Evolutionary conservation across 1,140 invertebrate species (phyloP), one percentile per base, ranked within the genome.

Genomic region (Sycophila sp.): DNA sequence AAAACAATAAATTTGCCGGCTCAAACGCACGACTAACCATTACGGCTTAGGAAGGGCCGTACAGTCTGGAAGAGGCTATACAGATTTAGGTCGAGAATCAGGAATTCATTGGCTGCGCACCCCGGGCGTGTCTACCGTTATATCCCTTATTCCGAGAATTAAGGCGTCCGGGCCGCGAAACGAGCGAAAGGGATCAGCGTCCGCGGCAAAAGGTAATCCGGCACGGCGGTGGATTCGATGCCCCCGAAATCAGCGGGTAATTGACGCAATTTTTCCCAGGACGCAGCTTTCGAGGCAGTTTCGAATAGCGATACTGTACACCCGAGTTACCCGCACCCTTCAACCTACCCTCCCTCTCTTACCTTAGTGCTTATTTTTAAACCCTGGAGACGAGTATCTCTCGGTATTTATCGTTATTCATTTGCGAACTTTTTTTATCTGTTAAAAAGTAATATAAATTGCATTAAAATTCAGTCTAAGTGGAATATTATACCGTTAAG

Each of bases 221-320:
- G n/a, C 2, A 26, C 15, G n/a, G n/a, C 42, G 19, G 58, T 49
- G 70, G 79, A 81, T 84, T 78, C 71, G 76, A 79, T 80, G 78
- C 75, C 76, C 49, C 28, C 49, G 76, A 83, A 85, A 85, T 84
- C 83, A 83, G 79, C 80, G 80, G 80, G 80, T 85, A 86, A 86
- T 86, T 85, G 84, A 84, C 81, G 83, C 83, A 79, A 83, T 84
- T 83, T 82, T 80, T 81, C 75, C 75, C 75, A 47, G n/a, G 28
- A 69, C 49, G n/a, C 36, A 62, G 56, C 32, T 67, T 62, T 59
- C 56, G 53, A 69, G 65, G 58, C 68, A 38, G 67, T 73, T 51
- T 17, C 15, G 15, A 11, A 7, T 65, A 72, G 64, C 36, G 42
- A 75, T 55, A 71, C 60, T n/a, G n/a, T n/a, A n/a, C n/a, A n/a